Base-by-base conservation (phyloP, 2,113 vertebrate species). In the Castor canadensis region DNA sequence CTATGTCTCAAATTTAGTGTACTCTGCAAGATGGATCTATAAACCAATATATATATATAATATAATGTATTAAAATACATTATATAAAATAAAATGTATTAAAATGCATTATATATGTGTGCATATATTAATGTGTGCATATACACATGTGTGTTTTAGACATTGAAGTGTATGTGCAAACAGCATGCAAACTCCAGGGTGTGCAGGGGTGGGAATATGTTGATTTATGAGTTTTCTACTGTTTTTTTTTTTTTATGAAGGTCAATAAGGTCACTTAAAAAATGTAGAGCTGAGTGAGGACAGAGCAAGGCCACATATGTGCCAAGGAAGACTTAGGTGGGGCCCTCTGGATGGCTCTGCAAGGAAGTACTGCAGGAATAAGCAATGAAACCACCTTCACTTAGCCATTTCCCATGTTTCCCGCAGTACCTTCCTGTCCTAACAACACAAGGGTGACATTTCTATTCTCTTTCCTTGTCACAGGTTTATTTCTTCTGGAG, bases 281-380 rank as follows among this genome's bases (percentile, higher is more conserved):
- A 7, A 45, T 0, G 4, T 13, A 52, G 43, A 62, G 60, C 8
- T 0, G 38, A 69, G 43, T 16, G 32, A n/a, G 43, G 4, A 24
- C 49, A 45, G 28, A 40, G n/a, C 11, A 54, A 16, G 40, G 38
- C 66, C 0, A 1, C 0, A 1, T 6, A 13, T 17, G 22, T 24
- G 62, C 54, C 6, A 6, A 9, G 4, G 54, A 7, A 32, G 49
- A 19, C 45, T 0, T 3, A 0, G 13, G 43, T 10, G 0, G 0
- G 58, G 66, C 19, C 35, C 30, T 35, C 9, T 0, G 58, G 71
- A 4, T 3, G 5, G 79, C 66, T 71, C 32, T 64, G 56, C 0
- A 0, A 16, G 35, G 24, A 38, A 67, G 64, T 26, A 30, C 54
- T 26, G 28, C 38, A 64, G 58, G 60, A 30, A 43, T 9, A 43